phyloP scores from a whole-genome alignment of 1,140 invertebrate genomes.

The Meloidogyne chitwoodi region DNA sequence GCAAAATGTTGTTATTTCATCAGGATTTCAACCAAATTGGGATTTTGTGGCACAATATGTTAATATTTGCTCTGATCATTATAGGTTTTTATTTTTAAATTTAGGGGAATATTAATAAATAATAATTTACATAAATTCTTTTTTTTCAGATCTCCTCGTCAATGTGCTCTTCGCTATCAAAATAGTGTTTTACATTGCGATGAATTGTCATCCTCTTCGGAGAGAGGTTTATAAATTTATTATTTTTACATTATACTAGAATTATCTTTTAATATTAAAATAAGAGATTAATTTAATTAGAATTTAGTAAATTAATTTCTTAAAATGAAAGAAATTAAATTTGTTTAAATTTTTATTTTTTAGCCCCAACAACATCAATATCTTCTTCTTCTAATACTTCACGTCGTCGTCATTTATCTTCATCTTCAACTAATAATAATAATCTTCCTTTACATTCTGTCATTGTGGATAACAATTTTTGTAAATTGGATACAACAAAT shows the following conservation, averaged over 20 bases:
- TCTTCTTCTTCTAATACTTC: not conserved
- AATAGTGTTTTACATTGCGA: constrained; percentile 19
- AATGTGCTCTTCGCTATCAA: constrained; percentile 24
- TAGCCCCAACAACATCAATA: not conserved
- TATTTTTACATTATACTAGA: too few relatives aligned
- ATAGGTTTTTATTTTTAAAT: not conserved
- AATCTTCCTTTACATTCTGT: constrained; percentile 1
- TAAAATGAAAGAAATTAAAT: too few relatives aligned
- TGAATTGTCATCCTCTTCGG: not conserved
- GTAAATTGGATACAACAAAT: not conserved
- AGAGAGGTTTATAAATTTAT: not conserved
- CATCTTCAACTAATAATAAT: not conserved
- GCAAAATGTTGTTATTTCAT: not conserved
- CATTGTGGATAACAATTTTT: not conserved
- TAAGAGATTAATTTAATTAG: not conserved
- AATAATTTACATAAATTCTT: constrained; percentile 3
- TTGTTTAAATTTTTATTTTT: too few relatives aligned
- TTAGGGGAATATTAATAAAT: not conserved
- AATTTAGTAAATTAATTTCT: too few relatives aligned
- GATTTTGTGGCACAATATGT: constrained; percentile 33
- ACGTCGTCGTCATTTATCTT: not conserved
- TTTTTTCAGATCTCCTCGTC: constrained; percentile 27
- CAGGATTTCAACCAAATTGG: constrained; percentile 26
- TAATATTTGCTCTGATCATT: constrained; percentile 11
- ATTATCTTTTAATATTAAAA: not conserved